Base-by-base conservation (phyloP, 2,113 vertebrate species). In the Megaptera novaeangliae region DNA sequence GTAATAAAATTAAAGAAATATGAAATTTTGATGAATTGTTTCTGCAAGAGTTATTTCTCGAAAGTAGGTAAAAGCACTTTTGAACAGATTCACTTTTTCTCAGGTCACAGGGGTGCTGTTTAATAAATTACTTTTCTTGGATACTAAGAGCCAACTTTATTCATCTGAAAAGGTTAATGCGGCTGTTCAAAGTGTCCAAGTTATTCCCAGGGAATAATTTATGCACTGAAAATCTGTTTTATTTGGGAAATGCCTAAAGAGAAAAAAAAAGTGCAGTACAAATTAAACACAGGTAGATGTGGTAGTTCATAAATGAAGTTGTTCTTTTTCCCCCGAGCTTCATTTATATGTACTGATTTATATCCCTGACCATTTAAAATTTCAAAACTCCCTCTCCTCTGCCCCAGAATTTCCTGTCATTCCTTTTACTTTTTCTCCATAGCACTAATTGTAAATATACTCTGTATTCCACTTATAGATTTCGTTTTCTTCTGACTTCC, bases 61-160 rank as follows among this genome's bases (percentile, higher is more conserved):
- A 84, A 86, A 88, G 63, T 46, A 93, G 52, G 95, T 64, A 74
- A 96, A 96, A 71, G 23, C 52, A 78, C 11, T 92, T 95, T 89
- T 9, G 14, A 92, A 41, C 8, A 49, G 31, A 25, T 75, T 91
- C n/a, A 75, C 27, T 80, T 91, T 91, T 78, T 61, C 68, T 90
- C 71, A 88, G 59, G 52, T 96, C 97, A 95, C 44, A 52, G 49
- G 34, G 31, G 59, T 95, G 9, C 64, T 96, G 46, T 92, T 96
- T 96, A 96, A 95, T 88, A 83, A 94, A 94, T 95, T 92, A 95
- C 66, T 88, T 92, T 97, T 97, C 55, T 88, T 39, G 57, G 91
- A 29, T 34, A 57, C 69, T 72, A 84, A 90, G 46, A 81, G 49
- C 52, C 39, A 97, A 49, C 69, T 95, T 95, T 95, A 94, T 93